Base-by-base conservation (phyloP, 2,888 invertebrate genomes). In the Thelaira solivaga region DNA sequence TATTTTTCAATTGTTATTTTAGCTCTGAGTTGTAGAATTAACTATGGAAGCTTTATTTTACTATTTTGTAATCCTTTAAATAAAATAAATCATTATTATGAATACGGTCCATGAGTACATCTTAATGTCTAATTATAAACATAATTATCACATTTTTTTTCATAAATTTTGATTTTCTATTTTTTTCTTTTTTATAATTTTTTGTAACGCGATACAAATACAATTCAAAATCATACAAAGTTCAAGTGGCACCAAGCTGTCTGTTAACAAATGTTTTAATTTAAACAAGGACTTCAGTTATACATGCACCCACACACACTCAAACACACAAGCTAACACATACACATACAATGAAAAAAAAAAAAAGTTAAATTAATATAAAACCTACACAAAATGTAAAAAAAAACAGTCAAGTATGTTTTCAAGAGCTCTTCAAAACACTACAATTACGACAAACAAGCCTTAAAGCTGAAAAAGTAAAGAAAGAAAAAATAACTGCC, bases 241-340 rank as follows among this genome's bases (percentile, higher is more conserved):
- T 74, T 74, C 74, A 74, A 74, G 74, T 74, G 43, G 13, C 22
- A 36, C 24, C 16, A 74, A 67, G 43, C 43, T 51, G 74, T 67
- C 74, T 67, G 67, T 16, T 59, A 29, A 20, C 31, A 59, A 18
- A 53, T 62, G 41, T 49, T 59, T 26, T 39, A 4, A 4, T 61
- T 39, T 39, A 13, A 2, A 34, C 2, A 65, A 67, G 67, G 43
- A 74, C 59, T 74, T 65, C 67, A 67, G 74, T 22, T 57, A 53
- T 47, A 55, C 45, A 39, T 4, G 4, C 6, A n/a, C n/a, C n/a
- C n/a, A n/a, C n/a, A n/a, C n/a, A n/a, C n/a, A n/a, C n/a, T n/a
- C n/a, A n/a, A n/a, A n/a, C n/a, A n/a, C n/a, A n/a, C n/a, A n/a
- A n/a, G n/a, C n/a, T n/a, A n/a, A n/a, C n/a, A n/a, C n/a, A n/a